Evolutionary conservation across 2,113 vertebrate species (phyloP), one percentile per base, ranked within the genome.

Genomic region (Periophthalmus modestus): DNA sequence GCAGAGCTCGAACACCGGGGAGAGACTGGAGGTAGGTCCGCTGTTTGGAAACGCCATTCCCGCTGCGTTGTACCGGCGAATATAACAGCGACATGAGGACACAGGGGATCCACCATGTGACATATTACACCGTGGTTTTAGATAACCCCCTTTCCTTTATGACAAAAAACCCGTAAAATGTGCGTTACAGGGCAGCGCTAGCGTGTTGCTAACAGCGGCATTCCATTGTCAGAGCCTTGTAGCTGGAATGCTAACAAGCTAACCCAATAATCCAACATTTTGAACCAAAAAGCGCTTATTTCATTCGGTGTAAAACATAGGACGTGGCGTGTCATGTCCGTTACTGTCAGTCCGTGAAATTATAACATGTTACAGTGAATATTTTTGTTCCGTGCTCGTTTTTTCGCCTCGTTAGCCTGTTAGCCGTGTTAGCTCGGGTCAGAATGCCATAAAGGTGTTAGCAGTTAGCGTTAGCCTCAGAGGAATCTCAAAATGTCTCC

Each of bases 161-260:
- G 5, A 19, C 62, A 36, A 11, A 6, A 39, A 65, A 39, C 5
- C 33, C 0, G 19, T 39, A 43, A n/a, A 4, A 9, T 5, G 18
- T 0, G 34, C 46, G 2, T 28, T 28, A 46, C 69, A 18, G 43
- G 28, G 71, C 68, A 63, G 21, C 59, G 70, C 81, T 86, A 85
- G 75, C 82, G 43, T 43, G 14, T 0, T 28, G 79, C 78, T 82
- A 84, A 57, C 66, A 50, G 36, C 68, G 89, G 79, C 87, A 86
- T 90, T 80, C 88, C 84, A 92, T 92, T 92, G 91, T 92, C 89
- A 90, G 54, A 63, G 80, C 36, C 65, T 5, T n/a, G 62, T 39
- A 39, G 58, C 7, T 24, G 21, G n/a, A 48, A 79, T 6, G 78
- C 82, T 81, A 84, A 65, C 59, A 50, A 61, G 78, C 69, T 87